phyloP scores from a whole-genome alignment of 1,140 invertebrate genomes.

The Bursaphelenchus mucronatus region DNA sequence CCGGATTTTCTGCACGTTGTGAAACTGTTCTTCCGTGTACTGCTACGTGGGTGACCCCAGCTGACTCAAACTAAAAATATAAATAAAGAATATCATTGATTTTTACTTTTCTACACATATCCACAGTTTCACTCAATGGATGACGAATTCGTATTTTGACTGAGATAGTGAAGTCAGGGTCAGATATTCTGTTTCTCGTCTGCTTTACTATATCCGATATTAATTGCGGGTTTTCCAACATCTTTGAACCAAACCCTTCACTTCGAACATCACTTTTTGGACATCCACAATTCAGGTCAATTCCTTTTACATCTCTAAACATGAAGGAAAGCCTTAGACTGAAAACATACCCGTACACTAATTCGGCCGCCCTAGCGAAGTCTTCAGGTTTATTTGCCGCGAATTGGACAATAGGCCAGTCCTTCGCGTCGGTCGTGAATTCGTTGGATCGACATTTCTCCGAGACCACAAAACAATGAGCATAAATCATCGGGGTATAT shows the following conservation, averaged over 20 bases:
- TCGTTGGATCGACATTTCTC: constrained; percentile 79
- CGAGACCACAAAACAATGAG: constrained; percentile 79
- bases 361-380: constrained; percentile 76
- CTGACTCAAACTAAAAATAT: constrained; percentile 68
- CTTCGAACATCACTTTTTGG: constrained; percentile 80
- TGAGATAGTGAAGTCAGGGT: constrained; percentile 76
- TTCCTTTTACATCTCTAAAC: constrained; percentile 74
- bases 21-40: constrained; percentile 81
- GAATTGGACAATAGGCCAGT: constrained; percentile 86
- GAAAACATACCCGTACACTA: constrained; percentile 73
- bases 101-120: constrained; percentile 69
- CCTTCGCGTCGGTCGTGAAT: constrained; percentile 77
- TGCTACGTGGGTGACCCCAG: constrained; percentile 79
- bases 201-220: constrained; percentile 76
- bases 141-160: constrained; percentile 79
- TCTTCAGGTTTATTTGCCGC: constrained; percentile 78
- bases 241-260: constrained; percentile 79
- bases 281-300: constrained; percentile 93
- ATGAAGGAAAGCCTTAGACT: constrained; percentile 29
- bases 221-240: constrained; percentile 77
- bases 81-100: constrained; percentile 10
- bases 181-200: constrained; percentile 70
- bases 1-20: constrained; percentile 73
- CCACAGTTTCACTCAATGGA: constrained; percentile 66
- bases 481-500: constrained; percentile 86